Conservation (phyloP, 2,113 vertebrate genomes). For the Casuarius casuarius region DNA sequence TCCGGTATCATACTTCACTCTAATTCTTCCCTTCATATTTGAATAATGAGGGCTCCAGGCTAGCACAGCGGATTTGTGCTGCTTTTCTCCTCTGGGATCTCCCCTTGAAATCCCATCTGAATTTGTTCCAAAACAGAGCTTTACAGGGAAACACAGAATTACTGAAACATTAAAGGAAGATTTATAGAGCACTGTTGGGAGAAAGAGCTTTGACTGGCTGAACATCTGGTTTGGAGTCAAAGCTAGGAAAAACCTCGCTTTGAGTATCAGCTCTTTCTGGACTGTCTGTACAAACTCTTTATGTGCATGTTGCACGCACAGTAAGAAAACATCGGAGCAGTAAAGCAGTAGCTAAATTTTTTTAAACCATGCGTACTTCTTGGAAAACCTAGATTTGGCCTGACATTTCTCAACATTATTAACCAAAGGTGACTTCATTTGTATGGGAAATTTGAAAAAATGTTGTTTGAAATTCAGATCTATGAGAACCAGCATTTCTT, state of each 20-base stretch:
- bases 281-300: neutral
- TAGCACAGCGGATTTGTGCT: neutral
- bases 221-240: neutral
- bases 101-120: neutral
- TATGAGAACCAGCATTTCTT: neutral
- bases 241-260: neutral
- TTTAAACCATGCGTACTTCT: neutral
- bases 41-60: neutral
- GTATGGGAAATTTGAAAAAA: neutral
- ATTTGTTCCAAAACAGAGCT: neutral
- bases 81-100: neutral
- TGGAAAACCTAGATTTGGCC: neutral
- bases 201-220: neutral
- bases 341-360: neutral
- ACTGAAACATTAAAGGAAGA: neutral
- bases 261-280: neutral
- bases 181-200: neutral
- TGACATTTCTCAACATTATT: neutral
- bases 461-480: conserved; percentile 8
- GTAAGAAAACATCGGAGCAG: neutral
- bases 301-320: neutral
- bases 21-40: neutral
- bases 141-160: neutral
- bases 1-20: neutral
- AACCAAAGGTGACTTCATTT: conserved; percentile 14